Conservation (phyloP, 2,888 invertebrate genomes). For the Drosophila nr. perissopoda region DNA sequence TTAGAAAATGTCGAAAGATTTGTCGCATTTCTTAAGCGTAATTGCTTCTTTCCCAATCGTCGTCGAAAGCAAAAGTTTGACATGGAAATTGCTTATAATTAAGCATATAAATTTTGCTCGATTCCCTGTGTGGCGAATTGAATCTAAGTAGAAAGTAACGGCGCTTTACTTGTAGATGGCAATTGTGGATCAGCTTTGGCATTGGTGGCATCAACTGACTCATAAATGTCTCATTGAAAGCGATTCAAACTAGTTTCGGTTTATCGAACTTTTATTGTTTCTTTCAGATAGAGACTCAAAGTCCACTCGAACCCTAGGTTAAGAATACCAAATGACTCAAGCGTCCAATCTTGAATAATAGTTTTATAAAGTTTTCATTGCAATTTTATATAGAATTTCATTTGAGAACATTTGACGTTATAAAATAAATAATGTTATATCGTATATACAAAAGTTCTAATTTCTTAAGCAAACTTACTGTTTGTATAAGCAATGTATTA, state of each 20-base stretch:
- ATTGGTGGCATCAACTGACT: slow-evolving; percentile 27
- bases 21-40: slow-evolving; percentile 43
- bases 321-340: slow-evolving; percentile 42
- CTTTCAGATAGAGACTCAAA: slow-evolving; percentile 8
- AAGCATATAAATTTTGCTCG: slow-evolving; percentile 58
- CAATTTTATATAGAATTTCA: not conserved
- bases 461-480: not conserved
- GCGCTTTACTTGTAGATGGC: slow-evolving; percentile 33
- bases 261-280: slow-evolving; percentile 43
- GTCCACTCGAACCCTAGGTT: slow-evolving; percentile 26
- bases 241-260: slow-evolving; percentile 61
- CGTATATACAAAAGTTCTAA: not conserved
- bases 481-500: not conserved
- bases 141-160: slow-evolving; percentile 49
- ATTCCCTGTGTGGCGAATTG: slow-evolving; percentile 32
- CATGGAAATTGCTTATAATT: slow-evolving; percentile 65
- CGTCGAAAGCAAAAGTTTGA: slow-evolving; percentile 42
- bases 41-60: slow-evolving; percentile 36
- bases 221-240: slow-evolving; percentile 42
- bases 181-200: slow-evolving; percentile 16
- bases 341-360: not conserved
- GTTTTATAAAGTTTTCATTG: not conserved
- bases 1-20: slow-evolving; percentile 61
- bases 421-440: not conserved
- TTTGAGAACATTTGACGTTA: not conserved